Evolutionary conservation across 2,888 invertebrate species (phyloP).

Genomic region (Drosophila quinaria): DNA sequence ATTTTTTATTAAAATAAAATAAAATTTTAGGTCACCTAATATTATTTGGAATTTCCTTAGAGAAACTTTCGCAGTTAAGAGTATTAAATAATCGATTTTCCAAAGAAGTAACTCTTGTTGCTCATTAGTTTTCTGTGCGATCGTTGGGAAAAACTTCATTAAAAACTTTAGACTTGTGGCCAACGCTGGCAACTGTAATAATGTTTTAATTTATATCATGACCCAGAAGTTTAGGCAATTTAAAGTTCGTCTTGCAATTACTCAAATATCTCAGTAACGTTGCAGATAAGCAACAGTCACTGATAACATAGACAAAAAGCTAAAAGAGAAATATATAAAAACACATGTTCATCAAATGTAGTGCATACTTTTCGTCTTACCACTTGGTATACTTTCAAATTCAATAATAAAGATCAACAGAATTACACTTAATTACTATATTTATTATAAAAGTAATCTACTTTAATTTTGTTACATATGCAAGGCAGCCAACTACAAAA

Average conservation of each 20-base stretch:
- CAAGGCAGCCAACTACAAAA: conserved; percentile 50
- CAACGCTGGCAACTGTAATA: conserved; percentile 38
- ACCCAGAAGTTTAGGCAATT: conserved; percentile 45
- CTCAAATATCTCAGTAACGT: conserved; percentile 37
- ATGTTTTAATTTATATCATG: conserved; percentile 47
- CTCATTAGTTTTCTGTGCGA: conserved; percentile 26
- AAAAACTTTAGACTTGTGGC: conserved; percentile 47
- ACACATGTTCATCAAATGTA: conserved; percentile 11
- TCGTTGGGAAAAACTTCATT: conserved; percentile 43
- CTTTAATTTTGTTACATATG: conserved; percentile 18
- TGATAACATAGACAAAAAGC: conserved; percentile 11
- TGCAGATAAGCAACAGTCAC: conserved; percentile 5
- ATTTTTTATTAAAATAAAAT: not conserved
- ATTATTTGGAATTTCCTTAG: not conserved
- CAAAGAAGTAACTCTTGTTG: not conserved
- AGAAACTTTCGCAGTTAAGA: not conserved
- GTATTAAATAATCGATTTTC: not conserved
- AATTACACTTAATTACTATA: conserved; percentile 28
- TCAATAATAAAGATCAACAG: conserved; percentile 17
- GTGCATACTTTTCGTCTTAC: conserved; percentile 65
- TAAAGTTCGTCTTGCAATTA: conserved; percentile 41
- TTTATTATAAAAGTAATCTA: conserved; percentile 46
- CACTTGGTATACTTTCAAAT: conserved; percentile 24
- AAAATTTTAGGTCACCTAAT: not conserved
- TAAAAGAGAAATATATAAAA: conserved; percentile 3